These are phyloP conservation scores for Prionailurus bengalensis DNA, from an alignment of 2,113 vertebrate species.

Conservation along the genomic window DNA sequence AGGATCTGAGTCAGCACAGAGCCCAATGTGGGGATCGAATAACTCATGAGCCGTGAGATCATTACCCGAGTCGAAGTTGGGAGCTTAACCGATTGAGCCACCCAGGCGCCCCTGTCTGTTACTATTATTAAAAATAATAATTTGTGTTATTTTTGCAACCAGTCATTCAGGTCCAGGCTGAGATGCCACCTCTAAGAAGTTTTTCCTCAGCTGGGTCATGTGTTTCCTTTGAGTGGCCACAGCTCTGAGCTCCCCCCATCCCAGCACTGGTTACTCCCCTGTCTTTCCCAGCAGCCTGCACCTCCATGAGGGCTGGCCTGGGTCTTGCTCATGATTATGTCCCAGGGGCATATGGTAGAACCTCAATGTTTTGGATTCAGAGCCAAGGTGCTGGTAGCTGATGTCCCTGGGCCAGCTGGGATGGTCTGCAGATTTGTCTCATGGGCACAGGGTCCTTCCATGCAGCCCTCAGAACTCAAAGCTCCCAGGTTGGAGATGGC, in stretches of 20 bases:
- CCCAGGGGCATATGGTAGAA: background rate
- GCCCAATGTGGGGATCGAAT: too few relatives aligned
- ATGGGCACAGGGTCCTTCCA: background rate
- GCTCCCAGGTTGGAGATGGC: background rate
- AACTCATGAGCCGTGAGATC: too few relatives aligned
- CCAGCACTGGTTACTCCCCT: background rate
- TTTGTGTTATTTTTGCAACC: background rate
- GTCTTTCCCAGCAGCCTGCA: background rate
- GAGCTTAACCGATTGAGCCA: too few relatives aligned
- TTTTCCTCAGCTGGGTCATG: background rate
- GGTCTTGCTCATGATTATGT: background rate
- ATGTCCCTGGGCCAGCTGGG: background rate
- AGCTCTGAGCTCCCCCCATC: background rate
- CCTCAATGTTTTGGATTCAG: background rate
- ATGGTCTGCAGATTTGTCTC: background rate
- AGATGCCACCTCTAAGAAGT: background rate
- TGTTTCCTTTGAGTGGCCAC: background rate
- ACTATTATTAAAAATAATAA: background rate
- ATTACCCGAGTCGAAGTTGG: too few relatives aligned
- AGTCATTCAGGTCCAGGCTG: background rate
- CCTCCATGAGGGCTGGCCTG: background rate
- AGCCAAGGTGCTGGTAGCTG: background rate
- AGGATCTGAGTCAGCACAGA: too few relatives aligned
- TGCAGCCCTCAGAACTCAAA: background rate
- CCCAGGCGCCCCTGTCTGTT: background rate